phyloP scores from a whole-genome alignment of 2,888 invertebrate genomes.

The Theodoxus fluviatilis region DNA sequence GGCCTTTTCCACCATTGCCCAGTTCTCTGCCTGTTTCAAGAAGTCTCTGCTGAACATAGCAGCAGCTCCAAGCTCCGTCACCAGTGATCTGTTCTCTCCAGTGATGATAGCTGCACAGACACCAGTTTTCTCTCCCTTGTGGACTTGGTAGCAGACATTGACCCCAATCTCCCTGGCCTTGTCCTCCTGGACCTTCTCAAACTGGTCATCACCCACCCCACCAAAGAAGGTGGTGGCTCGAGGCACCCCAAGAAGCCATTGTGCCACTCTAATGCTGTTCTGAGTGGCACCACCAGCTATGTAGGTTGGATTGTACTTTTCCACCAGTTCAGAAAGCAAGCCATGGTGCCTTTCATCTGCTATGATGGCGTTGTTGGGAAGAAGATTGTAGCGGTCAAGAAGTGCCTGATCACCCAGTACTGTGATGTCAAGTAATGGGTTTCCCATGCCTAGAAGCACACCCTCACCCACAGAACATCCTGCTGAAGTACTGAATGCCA shows the following conservation, averaged over 20 bases:
- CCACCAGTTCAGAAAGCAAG: slow-evolving; percentile 72
- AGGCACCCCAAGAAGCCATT: slow-evolving; percentile 88
- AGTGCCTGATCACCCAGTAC: slow-evolving; percentile 79
- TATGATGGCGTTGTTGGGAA: slow-evolving; percentile 91
- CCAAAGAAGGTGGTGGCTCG: slow-evolving; percentile 88
- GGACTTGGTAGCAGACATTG: slow-evolving; percentile 84
- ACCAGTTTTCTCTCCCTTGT: slow-evolving; percentile 75
- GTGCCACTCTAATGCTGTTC: slow-evolving; percentile 87
- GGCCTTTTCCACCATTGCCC: slow-evolving; percentile 77
- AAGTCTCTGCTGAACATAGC: slow-evolving; percentile 82
- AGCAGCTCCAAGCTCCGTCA: slow-evolving; percentile 95
- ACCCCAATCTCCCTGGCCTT: slow-evolving; percentile 83
- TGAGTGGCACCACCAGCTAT: slow-evolving; percentile 97
- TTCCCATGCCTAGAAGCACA: slow-evolving; percentile 87
- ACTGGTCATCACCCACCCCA: slow-evolving; percentile 89
- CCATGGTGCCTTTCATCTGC: slow-evolving; percentile 87
- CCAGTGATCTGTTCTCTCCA: slow-evolving; percentile 81
- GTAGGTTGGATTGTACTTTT: slow-evolving; percentile 71
- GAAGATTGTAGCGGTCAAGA: slow-evolving; percentile 82
- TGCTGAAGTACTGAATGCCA: slow-evolving; percentile 31
- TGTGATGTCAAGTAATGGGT: slow-evolving; percentile 93
- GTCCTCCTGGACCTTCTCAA: slow-evolving; percentile 81
- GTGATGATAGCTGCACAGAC: slow-evolving; percentile 96
- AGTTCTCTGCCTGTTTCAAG: slow-evolving; percentile 77
- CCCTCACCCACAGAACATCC: slow-evolving; percentile 69